Evolutionary conservation across 2,888 invertebrate genomes (phyloP).

Genomic region (Ochlodes sylvanus): DNA sequence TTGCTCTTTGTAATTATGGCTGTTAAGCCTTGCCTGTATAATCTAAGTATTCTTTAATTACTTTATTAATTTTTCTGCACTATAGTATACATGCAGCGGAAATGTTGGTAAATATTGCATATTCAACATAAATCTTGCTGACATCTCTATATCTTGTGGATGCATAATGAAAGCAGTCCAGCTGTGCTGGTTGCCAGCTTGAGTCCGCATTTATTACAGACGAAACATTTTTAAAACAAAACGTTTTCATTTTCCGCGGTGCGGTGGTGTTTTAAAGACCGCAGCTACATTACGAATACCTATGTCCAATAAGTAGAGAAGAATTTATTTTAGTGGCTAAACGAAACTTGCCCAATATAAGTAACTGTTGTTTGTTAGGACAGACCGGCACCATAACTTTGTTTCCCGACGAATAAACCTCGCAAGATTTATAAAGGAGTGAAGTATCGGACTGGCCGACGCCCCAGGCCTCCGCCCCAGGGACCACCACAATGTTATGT

Average conservation of each 20-base stretch:
- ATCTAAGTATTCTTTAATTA: too few relatives aligned
- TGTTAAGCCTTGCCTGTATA: too few relatives aligned
- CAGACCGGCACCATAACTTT: slow-evolving; percentile 18
- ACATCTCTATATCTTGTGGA: neutral
- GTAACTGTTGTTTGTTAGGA: neutral
- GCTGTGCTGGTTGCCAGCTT: neutral
- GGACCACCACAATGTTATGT: slow-evolving; percentile 56
- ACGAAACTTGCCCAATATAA: neutral
- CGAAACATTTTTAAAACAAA: slow-evolving; percentile 2
- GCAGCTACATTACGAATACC: neutral
- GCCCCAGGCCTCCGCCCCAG: neutral
- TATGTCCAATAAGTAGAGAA: neutral
- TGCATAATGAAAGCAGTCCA: neutral
- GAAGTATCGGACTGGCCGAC: slow-evolving; percentile 4
- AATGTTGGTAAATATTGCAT: neutral
- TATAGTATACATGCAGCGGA: neutral
- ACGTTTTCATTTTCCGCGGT: neutral
- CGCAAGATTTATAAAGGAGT: slow-evolving; percentile 32
- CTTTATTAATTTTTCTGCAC: too few relatives aligned
- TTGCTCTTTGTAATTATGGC: too few relatives aligned
- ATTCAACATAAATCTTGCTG: neutral
- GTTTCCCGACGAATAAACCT: slow-evolving; percentile 26
- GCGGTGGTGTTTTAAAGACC: neutral
- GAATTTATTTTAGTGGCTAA: neutral
- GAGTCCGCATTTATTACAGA: slow-evolving; percentile 2